phyloP scores from a whole-genome alignment of 2,113 vertebrate genomes.

The Microcebus lehilahytsara region DNA sequence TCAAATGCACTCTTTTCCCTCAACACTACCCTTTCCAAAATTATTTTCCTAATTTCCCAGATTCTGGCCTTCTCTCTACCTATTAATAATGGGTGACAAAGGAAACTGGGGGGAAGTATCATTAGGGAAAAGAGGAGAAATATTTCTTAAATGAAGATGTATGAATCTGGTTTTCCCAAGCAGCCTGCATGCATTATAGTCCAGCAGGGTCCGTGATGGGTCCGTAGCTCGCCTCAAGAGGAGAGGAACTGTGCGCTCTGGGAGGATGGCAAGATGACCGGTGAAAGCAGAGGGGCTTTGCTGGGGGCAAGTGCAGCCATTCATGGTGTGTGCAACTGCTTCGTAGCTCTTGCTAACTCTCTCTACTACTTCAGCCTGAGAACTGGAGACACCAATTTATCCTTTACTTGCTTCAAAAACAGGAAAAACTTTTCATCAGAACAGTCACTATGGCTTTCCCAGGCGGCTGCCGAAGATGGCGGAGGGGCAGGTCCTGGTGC shows the following conservation, averaged over 20 bases:
- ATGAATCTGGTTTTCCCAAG: background rate
- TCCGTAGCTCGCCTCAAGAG: background rate
- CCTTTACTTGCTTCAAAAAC: background rate
- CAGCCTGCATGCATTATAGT: background rate
- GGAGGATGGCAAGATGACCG: background rate
- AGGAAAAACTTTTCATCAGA: background rate
- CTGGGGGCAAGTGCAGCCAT: background rate
- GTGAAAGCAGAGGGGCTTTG: too few relatives aligned
- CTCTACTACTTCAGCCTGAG: background rate
- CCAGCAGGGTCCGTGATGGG: background rate
- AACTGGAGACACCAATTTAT: background rate
- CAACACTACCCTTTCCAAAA: background rate
- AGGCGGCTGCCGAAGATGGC: too few relatives aligned
- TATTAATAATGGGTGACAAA: background rate
- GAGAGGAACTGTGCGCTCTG: background rate
- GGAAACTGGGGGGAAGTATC: background rate
- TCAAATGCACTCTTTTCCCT: background rate
- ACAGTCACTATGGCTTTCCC: background rate
- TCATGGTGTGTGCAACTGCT: background rate
- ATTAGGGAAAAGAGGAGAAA: background rate
- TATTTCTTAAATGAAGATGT: background rate
- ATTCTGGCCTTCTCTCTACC: background rate
- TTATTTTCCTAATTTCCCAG: background rate
- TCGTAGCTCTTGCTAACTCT: background rate
- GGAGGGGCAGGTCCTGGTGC: too few relatives aligned